These are phyloP conservation scores for Cotesia typhae DNA, from an alignment of 1,140 invertebrate genomes.

Conservation along the genomic window DNA sequence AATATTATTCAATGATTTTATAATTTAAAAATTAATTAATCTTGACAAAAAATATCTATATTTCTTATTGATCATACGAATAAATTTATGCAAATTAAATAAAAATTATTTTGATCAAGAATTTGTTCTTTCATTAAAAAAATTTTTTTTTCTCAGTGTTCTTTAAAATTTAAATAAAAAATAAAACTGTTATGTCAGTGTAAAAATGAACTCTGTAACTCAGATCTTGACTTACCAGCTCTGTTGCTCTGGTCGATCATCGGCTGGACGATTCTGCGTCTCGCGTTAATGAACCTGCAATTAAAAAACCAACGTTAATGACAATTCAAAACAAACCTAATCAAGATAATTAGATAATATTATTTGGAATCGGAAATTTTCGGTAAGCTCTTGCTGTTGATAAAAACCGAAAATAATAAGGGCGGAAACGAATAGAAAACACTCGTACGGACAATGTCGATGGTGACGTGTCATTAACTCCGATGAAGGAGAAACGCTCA, in stretches of 20 bases:
- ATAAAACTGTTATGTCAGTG: constrained; percentile 32
- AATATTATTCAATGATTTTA: too few species aligned
- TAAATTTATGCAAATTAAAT: too few species aligned
- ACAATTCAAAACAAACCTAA: constrained; percentile 17
- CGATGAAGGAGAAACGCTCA: constrained; percentile 45
- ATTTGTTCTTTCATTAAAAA: too few species aligned
- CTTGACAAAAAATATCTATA: too few species aligned
- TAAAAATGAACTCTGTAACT: constrained; percentile 45
- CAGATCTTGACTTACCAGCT: constrained; percentile 81
- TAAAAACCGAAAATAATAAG: not conserved
- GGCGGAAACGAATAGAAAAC: constrained; percentile 23
- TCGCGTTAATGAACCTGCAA: constrained; percentile 97
- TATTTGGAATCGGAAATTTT: not conserved
- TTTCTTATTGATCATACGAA: too few species aligned
- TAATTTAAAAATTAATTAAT: too few species aligned
- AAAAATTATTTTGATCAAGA: too few species aligned
- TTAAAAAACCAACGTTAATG: constrained; percentile 53
- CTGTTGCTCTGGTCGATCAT: constrained; percentile 98
- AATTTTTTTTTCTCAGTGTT: too few species aligned
- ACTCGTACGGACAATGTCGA: constrained; percentile 34
- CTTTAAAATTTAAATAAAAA: too few species aligned
- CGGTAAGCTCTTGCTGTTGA: not conserved
- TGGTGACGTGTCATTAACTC: constrained; percentile 38
- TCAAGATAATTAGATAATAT: constrained; percentile 3
- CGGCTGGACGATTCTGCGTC: constrained; percentile 96